Conservation (phyloP, 2,113 vertebrate genomes). For the Sitta europaea region DNA sequence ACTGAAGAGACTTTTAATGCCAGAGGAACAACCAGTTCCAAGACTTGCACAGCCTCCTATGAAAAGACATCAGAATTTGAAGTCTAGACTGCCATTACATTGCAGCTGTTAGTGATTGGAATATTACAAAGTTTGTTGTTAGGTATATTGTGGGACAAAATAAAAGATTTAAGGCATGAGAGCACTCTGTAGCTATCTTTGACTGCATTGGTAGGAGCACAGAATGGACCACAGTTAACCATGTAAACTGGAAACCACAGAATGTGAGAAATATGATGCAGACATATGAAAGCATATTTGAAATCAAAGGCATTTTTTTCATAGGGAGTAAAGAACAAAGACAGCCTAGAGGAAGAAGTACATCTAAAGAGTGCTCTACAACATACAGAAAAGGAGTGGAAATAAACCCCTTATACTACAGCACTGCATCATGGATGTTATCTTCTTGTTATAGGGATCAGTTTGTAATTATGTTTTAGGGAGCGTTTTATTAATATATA, state of each 20-base stretch:
- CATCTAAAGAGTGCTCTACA: not conserved
- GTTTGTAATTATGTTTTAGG: not conserved
- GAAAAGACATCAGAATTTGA: not conserved
- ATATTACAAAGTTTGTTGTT: not conserved
- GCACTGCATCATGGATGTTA: not conserved
- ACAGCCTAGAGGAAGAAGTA: not conserved
- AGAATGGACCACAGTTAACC: not conserved
- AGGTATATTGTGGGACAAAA: not conserved
- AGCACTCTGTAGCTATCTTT: not conserved
- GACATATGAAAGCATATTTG: not conserved
- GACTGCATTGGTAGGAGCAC: not conserved
- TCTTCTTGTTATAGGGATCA: not conserved
- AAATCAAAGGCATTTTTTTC: not conserved
- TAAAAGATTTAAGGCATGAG: rapidly evolving
- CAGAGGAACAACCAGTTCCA: not conserved
- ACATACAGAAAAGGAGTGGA: not conserved
- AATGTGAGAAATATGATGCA: not conserved
- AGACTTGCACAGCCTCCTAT: not conserved
- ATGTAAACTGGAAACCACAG: not conserved
- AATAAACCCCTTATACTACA: not conserved
- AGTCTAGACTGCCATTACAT: not conserved
- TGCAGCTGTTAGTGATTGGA: not conserved
- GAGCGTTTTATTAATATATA: not conserved
- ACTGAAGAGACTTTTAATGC: not conserved
- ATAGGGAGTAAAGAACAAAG: not conserved